phyloP scores from a whole-genome alignment of 1,140 invertebrate genomes.

The Trissolcus basalis region DNA sequence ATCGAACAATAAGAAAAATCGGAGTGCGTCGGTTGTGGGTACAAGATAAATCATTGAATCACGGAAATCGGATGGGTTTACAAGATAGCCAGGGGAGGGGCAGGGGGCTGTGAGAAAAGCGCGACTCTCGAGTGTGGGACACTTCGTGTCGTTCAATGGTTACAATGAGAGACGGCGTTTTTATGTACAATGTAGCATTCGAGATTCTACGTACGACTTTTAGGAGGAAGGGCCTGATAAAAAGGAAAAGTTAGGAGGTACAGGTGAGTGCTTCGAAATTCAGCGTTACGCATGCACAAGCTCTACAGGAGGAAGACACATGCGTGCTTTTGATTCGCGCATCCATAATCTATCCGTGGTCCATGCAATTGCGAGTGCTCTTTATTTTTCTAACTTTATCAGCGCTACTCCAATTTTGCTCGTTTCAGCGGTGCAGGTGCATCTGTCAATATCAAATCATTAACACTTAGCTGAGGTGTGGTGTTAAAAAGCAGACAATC shows the following conservation, averaged over 20 bases:
- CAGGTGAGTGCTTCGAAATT: constrained; percentile 32
- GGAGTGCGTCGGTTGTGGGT: constrained; percentile 24
- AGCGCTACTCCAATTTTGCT: constrained; percentile 60
- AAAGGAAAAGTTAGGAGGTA: neutral
- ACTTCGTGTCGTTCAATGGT: constrained; percentile 11
- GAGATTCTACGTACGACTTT: constrained; percentile 48
- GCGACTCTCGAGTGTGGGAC: constrained; percentile 17
- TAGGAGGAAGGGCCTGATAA: neutral
- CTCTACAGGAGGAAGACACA: constrained; percentile 64
- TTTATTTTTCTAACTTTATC: constrained; percentile 57
- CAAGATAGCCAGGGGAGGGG: too few relatives aligned
- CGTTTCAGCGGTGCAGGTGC: constrained; percentile 56
- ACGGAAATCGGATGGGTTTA: neutral
- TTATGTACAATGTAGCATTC: constrained; percentile 26
- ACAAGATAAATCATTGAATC: neutral
- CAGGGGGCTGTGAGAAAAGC: neutral
- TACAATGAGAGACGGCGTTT: constrained; percentile 24
- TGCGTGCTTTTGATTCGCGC: constrained; percentile 59
- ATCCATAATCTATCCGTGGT: constrained; percentile 62
- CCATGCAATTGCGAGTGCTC: constrained; percentile 57
- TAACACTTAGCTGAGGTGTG: constrained; percentile 48
- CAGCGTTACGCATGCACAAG: constrained; percentile 63
- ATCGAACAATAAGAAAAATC: constrained; percentile 48
- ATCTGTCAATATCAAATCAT: constrained; percentile 63
- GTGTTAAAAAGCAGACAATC: constrained; percentile 18